Conservation (phyloP, 1,140 invertebrate genomes). For the Atta cephalotes region DNA sequence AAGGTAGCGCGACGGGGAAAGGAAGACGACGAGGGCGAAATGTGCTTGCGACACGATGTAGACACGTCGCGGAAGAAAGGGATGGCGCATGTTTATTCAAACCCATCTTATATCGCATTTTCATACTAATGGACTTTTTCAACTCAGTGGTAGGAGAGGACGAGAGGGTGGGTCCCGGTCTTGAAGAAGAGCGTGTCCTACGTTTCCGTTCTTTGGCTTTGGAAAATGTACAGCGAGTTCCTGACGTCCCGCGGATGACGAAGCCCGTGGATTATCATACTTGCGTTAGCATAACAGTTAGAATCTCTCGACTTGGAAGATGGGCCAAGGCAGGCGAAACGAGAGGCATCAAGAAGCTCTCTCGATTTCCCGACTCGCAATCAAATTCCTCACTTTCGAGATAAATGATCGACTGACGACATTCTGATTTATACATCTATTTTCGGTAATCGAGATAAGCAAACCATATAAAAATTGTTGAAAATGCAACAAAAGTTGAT, state of each 20-base stretch:
- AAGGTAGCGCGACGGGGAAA: conserved; percentile 11
- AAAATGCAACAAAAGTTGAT: conserved; percentile 28
- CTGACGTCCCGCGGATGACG: not conserved
- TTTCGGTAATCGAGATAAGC: conserved; percentile 29
- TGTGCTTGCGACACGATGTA: conserved; percentile 53
- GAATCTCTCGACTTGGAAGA: conserved; percentile 41
- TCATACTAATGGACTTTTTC: conserved; percentile 83
- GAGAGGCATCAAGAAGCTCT: not conserved
- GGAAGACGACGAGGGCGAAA: conserved; percentile 34
- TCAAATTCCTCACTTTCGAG: not conserved
- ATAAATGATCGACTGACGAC: conserved; percentile 37
- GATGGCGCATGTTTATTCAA: conserved; percentile 78
- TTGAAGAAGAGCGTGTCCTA: conserved; percentile 21
- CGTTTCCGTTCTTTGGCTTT: conserved; percentile 51
- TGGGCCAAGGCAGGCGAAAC: not conserved
- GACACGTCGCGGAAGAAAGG: conserved; percentile 58
- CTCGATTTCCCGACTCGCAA: conserved; percentile 29
- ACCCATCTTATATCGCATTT: conserved; percentile 78
- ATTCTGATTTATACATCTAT: conserved; percentile 46
- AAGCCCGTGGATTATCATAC: conserved; percentile 50
- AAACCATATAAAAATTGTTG: conserved; percentile 14
- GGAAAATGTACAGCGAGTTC: not conserved
- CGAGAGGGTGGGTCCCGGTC: conserved; percentile 4
- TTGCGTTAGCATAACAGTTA: conserved; percentile 63
- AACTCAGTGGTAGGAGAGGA: conserved; percentile 54